Evolutionary conservation across 2,888 invertebrate species (phyloP).

Genomic region (Drosophila pseudotakahashii): DNA sequence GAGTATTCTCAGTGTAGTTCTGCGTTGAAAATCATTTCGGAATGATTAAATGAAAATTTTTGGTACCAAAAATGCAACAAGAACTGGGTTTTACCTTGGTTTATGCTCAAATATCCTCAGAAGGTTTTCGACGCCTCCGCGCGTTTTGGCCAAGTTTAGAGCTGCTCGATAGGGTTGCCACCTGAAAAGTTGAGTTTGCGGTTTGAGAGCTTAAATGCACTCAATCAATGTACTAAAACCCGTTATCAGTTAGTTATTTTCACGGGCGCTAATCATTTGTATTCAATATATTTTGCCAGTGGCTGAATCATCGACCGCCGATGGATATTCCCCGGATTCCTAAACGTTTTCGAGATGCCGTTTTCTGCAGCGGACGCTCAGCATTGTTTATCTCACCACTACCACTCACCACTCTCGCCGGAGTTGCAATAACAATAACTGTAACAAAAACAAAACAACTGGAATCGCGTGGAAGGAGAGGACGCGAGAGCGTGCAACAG

Average conservation of each 20-base stretch:
- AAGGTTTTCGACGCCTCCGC: neutral
- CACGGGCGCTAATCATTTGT: slow-evolving; percentile 14
- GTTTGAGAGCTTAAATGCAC: slow-evolving; percentile 16
- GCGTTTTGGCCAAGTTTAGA: slow-evolving; percentile 14
- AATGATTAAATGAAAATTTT: neutral
- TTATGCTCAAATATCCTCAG: neutral
- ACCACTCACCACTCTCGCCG: slow-evolving; percentile 15
- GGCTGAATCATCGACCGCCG: slow-evolving; percentile 10
- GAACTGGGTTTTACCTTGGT: slow-evolving; percentile 1
- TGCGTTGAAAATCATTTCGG: neutral
- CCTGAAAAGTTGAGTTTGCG: slow-evolving; percentile 18
- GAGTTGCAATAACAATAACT: slow-evolving; percentile 9
- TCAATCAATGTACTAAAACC: slow-evolving; percentile 20
- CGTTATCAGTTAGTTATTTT: slow-evolving; percentile 25
- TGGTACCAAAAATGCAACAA: neutral
- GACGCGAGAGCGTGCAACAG: slow-evolving; percentile 33
- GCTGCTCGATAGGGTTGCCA: slow-evolving; percentile 19
- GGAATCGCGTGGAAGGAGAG: slow-evolving; percentile 24
- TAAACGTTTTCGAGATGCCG: slow-evolving; percentile 7
- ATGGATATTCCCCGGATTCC: slow-evolving; percentile 14
- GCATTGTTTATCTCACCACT: slow-evolving; percentile 18
- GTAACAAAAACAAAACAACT: slow-evolving; percentile 16
- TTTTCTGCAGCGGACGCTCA: neutral
- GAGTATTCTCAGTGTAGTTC: neutral
- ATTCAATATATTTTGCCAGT: neutral